Evolutionary conservation across 2,113 vertebrate species (phyloP), one percentile per base, ranked within the genome.

Genomic region (Gadus macrocephalus): DNA sequence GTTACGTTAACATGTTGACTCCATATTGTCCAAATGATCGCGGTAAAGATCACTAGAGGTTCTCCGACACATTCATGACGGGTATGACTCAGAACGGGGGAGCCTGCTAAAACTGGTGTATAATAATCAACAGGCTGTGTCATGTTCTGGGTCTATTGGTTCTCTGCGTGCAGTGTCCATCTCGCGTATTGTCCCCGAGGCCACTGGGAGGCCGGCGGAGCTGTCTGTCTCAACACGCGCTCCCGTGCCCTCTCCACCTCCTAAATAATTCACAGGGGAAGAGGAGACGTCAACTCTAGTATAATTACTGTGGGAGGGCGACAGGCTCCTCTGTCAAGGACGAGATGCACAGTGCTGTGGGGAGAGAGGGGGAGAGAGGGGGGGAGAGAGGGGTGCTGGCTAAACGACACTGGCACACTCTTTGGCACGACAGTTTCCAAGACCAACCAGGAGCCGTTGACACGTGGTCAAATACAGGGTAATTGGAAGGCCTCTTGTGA

Each of bases 211-310:
- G 49, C 31, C 28, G 74, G 60, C 72, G 38, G 59, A 4, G 22
- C 71, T 77, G 77, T 79, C 70, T 81, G 71, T 77, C 71, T 70
- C 78, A 71, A 80, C 85, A 76, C 79, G 69, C 78, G 82, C 86
- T 84, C 79, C 73, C 69, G 77, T 80, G 73, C 86, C 81, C 78
- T 78, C 80, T 76, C 72, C 75, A 77, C 78, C 84, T 85, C 78
- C 81, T 90, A 82, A 86, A 88, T 89, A 84, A 89, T 87, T 87
- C 83, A 89, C 42, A 81, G 80, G 80, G 86, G 80, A 88, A 88
- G 82, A 77, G 70, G 86, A 88, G 84, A 87, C 75, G 72, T 87
- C 85, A 82, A 76, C 78, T 79, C 78, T 81, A 67, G 82, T 78
- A 88, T 90, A 89, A 87, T 90, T 88, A 90, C 89, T 80, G 83